A percentile compares a stretch with the other conserved stretches of the same genome.
Conservation (phyloP, 2,888 invertebrate species). For the Drosophila conformis region DNA sequence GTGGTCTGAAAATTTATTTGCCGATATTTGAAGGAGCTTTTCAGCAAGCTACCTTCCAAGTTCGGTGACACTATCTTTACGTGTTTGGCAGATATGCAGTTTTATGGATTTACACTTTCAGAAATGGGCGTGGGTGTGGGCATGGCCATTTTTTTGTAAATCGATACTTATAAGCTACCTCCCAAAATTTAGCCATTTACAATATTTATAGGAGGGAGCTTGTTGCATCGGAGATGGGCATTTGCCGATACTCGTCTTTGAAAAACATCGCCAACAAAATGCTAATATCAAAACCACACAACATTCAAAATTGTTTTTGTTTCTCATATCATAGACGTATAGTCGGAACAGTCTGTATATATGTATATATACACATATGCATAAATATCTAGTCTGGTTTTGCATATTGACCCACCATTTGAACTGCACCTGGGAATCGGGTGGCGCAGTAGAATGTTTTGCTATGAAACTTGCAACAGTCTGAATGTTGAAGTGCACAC, state of each 20-base stretch:
- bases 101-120: not conserved
- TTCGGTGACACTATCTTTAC: not conserved
- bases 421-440: not conserved
- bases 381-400: not conserved
- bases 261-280: not conserved
- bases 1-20: not conserved
- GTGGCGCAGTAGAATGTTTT: not conserved
- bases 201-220: too few relatives aligned
- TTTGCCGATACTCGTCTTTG: not conserved
- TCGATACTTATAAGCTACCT: too few relatives aligned
- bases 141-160: too few relatives aligned
- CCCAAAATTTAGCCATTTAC: too few relatives aligned
- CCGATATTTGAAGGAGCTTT: not conserved
- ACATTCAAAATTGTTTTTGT: not conserved
- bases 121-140: not conserved
- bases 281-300: not conserved
- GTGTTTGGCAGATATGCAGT: not conserved
- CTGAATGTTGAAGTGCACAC: conserved; percentile 2
- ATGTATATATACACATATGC: not conserved
- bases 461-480: conserved; percentile 26
- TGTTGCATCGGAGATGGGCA: not conserved
- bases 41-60: not conserved
- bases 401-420: not conserved
- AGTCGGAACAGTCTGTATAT: not conserved
- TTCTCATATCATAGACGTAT: not conserved